Percentiles rank a stretch among this genome's conserved stretches.
These are phyloP conservation scores for Dicroscelio sp. DNA, from an alignment of 2,888 invertebrate genomes.

Conservation along the genomic window DNA sequence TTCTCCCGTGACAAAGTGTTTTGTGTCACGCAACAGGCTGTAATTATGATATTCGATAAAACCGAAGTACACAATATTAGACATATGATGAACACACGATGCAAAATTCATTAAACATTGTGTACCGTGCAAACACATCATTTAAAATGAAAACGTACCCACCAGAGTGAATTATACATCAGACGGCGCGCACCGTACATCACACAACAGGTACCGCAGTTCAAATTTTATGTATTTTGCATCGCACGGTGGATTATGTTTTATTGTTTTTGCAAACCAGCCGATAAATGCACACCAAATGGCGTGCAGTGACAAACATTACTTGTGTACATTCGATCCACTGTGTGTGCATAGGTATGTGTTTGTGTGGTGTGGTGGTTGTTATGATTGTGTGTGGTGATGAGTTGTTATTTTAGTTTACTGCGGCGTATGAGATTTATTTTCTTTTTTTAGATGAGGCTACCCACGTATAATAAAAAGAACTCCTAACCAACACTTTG, in stretches of 20 bases:
- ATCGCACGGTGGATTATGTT: slow-evolving; percentile 24
- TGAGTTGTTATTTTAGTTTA: no score
- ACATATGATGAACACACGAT: slow-evolving; percentile 56
- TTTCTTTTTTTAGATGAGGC: no score
- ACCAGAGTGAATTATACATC: slow-evolving; percentile 53
- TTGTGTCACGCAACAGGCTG: slow-evolving; percentile 63
- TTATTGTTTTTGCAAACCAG: slow-evolving; percentile 34
- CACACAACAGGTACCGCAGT: slow-evolving; percentile 33
- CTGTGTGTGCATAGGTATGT: no score
- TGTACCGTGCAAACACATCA: slow-evolving; percentile 63
- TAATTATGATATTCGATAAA: slow-evolving; percentile 76
- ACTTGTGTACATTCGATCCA: neutral
- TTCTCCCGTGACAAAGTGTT: slow-evolving; percentile 54
- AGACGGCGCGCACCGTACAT: slow-evolving; percentile 20
- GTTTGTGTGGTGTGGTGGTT: no score
- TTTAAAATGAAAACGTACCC: slow-evolving; percentile 49
- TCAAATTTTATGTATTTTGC: slow-evolving; percentile 55
- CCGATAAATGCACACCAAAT: slow-evolving; percentile 17
- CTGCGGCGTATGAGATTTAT: no score
- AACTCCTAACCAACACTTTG: no score
- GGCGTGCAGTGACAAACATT: neutral
- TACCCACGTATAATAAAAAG: no score
- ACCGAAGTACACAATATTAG: slow-evolving; percentile 55
- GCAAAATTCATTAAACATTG: slow-evolving; percentile 57
- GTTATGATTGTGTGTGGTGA: no score